Percentiles rank a stretch among this genome's conserved stretches.
Conservation (phyloP, 2,888 invertebrate species). For the Melieria omissa region DNA sequence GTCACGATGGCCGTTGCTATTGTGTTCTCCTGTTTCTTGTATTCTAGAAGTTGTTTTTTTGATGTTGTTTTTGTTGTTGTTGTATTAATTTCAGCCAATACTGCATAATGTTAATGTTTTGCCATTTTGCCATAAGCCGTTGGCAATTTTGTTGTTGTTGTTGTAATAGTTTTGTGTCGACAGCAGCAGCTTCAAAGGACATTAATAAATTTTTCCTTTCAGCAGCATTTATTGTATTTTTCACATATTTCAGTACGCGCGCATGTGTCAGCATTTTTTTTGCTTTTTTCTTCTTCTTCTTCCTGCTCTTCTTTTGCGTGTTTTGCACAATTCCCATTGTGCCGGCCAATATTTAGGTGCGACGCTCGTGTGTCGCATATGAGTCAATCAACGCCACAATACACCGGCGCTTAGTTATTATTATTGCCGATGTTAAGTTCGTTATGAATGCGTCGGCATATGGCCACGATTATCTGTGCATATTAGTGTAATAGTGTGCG, state of each 20-base stretch:
- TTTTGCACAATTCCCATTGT: too few relatives aligned
- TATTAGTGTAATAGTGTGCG: too few relatives aligned
- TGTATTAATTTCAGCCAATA: conserved; percentile 42
- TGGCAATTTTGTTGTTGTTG: neutral
- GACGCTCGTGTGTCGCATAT: too few relatives aligned
- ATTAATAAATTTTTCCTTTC: neutral
- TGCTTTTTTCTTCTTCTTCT: neutral
- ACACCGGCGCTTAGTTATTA: too few relatives aligned
- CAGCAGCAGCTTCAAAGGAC: neutral
- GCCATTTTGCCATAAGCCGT: conserved; percentile 22
- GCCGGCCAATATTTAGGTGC: too few relatives aligned
- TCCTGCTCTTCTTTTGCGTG: neutral
- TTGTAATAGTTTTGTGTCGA: too few relatives aligned
- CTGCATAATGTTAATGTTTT: conserved; percentile 41
- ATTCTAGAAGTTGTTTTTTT: conserved; percentile 19
- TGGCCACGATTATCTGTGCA: too few relatives aligned
- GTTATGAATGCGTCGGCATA: too few relatives aligned
- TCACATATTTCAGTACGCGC: neutral
- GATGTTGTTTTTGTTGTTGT: conserved; percentile 29
- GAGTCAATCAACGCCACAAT: too few relatives aligned
- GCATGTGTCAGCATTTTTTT: neutral
- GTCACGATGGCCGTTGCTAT: conserved; percentile 23
- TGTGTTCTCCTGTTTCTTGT: neutral
- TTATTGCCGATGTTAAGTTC: too few relatives aligned
- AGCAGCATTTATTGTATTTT: neutral